phyloP scores from a whole-genome alignment of 1,140 invertebrate species.

The Phymastichus coffea region DNA sequence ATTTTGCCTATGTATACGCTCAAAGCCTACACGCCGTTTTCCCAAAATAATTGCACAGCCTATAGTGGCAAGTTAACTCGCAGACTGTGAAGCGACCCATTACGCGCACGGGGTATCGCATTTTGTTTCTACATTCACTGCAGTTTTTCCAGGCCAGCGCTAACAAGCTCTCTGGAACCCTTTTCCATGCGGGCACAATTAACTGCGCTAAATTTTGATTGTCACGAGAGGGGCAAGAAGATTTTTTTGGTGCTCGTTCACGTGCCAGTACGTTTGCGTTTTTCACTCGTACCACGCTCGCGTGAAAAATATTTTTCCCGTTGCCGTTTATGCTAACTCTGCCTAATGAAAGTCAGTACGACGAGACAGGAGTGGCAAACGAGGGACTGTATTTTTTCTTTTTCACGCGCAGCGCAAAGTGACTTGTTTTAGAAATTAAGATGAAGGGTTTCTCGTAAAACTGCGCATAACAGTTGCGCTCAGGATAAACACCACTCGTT shows the following conservation, averaged over 20 bases:
- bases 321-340: conserved; percentile 8
- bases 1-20: no score
- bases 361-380: not conserved
- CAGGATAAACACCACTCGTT: not conserved
- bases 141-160: conserved; percentile 40
- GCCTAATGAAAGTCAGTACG: conserved; percentile 12
- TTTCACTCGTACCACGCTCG: conserved; percentile 5
- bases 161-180: conserved; percentile 41
- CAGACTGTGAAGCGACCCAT: conserved; percentile 37
- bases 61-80: conserved; percentile 1
- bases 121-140: conserved; percentile 49
- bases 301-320: conserved; percentile 10
- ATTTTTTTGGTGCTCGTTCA: conserved; percentile 43
- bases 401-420: not conserved
- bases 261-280: no score
- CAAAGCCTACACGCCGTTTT: not conserved
- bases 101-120: conserved; percentile 44
- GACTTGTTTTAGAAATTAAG: conserved; percentile 11
- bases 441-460: conserved; percentile 5
- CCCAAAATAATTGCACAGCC: conserved; percentile 8
- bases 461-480: not conserved
- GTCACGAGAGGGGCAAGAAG: conserved; percentile 30
- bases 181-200: conserved; percentile 44
- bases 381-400: conserved; percentile 14
- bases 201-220: conserved; percentile 55